phyloP scores from a whole-genome alignment of 64 coral and sea anemone genomes.

The Montipora efflorescens region DNA sequence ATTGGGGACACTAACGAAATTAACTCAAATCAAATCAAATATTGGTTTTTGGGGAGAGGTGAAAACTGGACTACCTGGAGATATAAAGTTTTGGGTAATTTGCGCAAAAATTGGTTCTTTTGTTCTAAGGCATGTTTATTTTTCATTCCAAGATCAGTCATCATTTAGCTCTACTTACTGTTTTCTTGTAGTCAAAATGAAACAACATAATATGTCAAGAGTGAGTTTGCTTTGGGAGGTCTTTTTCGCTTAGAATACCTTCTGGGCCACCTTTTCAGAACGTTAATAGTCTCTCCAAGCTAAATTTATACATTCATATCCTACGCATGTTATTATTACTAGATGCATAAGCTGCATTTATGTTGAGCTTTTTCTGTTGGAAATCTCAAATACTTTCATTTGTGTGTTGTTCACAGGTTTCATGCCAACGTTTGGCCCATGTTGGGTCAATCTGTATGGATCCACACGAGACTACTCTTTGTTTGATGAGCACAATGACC shows the following conservation, averaged over 20 bases:
- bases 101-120: too few relatives aligned
- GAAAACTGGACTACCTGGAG: too few relatives aligned
- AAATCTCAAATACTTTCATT: background rate
- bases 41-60: too few relatives aligned
- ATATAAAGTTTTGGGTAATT: too few relatives aligned
- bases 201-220: background rate
- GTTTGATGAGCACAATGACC: slow-evolving; percentile 99
- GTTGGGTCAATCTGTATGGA: slow-evolving; percentile 98
- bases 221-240: background rate
- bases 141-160: too few relatives aligned
- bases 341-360: background rate
- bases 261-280: background rate
- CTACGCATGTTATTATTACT: too few relatives aligned
- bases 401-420: slow-evolving; percentile 73
- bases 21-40: too few relatives aligned
- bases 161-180: too few relatives aligned
- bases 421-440: slow-evolving; percentile 99
- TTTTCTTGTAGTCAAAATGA: too few relatives aligned
- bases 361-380: background rate
- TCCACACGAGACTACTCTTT: slow-evolving; percentile 97
- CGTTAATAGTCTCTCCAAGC: background rate
- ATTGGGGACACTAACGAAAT: too few relatives aligned
- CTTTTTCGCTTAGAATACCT: too few relatives aligned
- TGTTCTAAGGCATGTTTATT: too few relatives aligned
- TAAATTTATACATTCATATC: background rate